Conservation (phyloP, 2,113 vertebrate genomes). For the Lepisosteus oculatus region DNA sequence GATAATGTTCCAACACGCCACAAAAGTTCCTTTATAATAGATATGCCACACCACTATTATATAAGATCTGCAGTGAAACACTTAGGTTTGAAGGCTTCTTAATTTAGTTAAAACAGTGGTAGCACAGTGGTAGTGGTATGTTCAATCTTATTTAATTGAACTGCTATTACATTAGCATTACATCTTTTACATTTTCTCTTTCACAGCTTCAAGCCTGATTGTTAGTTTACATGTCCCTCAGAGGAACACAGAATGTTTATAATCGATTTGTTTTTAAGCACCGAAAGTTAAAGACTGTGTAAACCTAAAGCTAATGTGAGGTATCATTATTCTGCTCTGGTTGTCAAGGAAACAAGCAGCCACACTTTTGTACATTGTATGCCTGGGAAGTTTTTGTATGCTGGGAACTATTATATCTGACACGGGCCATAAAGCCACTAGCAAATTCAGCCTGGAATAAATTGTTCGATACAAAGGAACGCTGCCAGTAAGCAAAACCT, state of each 20-base stretch:
- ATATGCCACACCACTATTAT: no score
- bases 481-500: conserved; percentile 46
- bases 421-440: conserved; percentile 21
- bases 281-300: neutral
- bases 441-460: conserved; percentile 49
- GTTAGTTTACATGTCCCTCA: neutral
- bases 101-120: no score
- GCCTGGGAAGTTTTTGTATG: conserved; percentile 39
- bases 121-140: no score
- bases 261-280: neutral
- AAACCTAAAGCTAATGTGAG: neutral
- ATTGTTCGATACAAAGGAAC: conserved; percentile 59
- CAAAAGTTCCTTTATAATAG: no score
- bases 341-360: conserved; percentile 21
- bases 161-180: no score
- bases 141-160: no score
- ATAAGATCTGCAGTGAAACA: no score
- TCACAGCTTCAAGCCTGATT: no score
- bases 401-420: conserved; percentile 31
- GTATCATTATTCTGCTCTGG: conserved; percentile 10
- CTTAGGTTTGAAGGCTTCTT: no score
- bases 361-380: conserved; percentile 10
- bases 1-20: no score
- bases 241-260: neutral
- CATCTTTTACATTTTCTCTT: no score